A percentile compares a stretch with the other conserved stretches of the same genome.
Conservation (phyloP, 2,113 vertebrate species). For the Bujurquina vittata region DNA sequence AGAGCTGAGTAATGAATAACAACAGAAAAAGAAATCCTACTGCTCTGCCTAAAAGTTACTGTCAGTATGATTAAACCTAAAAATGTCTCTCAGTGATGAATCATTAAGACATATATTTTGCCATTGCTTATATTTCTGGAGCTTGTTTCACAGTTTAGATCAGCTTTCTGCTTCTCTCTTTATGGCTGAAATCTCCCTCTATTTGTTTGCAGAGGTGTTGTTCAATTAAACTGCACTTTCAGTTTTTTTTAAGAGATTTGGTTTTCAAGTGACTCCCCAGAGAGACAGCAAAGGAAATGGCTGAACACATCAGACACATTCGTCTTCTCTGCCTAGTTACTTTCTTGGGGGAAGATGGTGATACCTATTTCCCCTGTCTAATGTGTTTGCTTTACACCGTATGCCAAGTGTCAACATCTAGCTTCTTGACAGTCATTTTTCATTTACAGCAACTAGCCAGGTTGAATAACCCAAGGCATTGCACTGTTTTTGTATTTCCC, state of each 20-base stretch:
- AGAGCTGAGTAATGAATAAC: not conserved
- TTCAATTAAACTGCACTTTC: slow-evolving; percentile 54
- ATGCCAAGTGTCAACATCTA: slow-evolving; percentile 66
- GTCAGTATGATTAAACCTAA: not conserved
- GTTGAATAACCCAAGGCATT: slow-evolving; percentile 17
- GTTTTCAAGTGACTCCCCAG: slow-evolving; percentile 46
- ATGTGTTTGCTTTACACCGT: slow-evolving; percentile 65
- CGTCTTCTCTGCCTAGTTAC: slow-evolving; percentile 63
- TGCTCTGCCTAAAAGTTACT: not conserved
- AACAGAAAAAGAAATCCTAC: not conserved
- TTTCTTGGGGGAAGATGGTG: slow-evolving; percentile 56
- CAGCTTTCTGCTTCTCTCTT: not conserved
- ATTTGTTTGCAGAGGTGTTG: slow-evolving; percentile 44
- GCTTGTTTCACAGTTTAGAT: not conserved
- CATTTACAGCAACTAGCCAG: slow-evolving; percentile 41
- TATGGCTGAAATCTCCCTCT: not conserved
- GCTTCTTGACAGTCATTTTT: slow-evolving; percentile 67
- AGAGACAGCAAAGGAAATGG: slow-evolving; percentile 53
- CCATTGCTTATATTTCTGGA: not conserved
- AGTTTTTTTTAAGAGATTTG: slow-evolving; percentile 36
- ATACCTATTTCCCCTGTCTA: slow-evolving; percentile 68
- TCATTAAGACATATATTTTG: not conserved
- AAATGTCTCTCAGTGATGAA: not conserved
- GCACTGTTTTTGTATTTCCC: slow-evolving; percentile 7
- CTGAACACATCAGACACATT: slow-evolving; percentile 61